Percentiles rank a stretch among this genome's conserved stretches.
Evolutionary conservation across 2,113 vertebrate species (phyloP).

Genomic region (Dasyurus viverrinus): DNA sequence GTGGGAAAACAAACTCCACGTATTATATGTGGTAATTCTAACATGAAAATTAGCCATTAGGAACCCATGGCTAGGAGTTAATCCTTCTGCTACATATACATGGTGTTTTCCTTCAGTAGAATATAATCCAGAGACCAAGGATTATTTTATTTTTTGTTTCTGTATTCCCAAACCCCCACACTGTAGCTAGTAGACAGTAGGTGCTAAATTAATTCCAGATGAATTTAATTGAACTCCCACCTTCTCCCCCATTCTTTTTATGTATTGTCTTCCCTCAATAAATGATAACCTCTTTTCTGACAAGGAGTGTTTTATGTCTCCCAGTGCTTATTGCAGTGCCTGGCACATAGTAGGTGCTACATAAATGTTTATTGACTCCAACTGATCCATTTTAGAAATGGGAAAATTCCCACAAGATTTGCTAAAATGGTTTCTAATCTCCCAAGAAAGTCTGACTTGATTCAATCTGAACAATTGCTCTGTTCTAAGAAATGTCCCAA

Average conservation of each 20-base stretch:
- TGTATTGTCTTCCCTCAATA: background rate
- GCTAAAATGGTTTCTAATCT: conserved; percentile 35
- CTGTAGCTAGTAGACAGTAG: background rate
- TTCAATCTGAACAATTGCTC: conserved; percentile 22
- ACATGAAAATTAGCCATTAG: background rate
- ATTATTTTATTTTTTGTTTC: background rate
- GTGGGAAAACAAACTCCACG: background rate
- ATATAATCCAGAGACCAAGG: background rate
- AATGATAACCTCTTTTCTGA: background rate
- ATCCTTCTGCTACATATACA: background rate
- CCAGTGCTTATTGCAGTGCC: background rate
- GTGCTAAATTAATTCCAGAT: background rate
- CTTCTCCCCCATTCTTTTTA: background rate
- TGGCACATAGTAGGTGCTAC: background rate
- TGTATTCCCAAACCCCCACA: background rate
- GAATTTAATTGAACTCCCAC: background rate
- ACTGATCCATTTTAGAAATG: background rate
- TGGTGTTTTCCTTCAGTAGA: background rate
- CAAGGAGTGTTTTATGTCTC: background rate
- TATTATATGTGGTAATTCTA: background rate
- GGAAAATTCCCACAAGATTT: background rate
- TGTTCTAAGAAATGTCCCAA: background rate
- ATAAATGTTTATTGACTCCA: background rate
- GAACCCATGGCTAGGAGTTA: background rate
- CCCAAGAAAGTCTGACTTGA: conserved; percentile 37